These are phyloP conservation scores for Leptopilina syphax DNA, from an alignment of 2,888 invertebrate genomes.

Conservation along the genomic window DNA sequence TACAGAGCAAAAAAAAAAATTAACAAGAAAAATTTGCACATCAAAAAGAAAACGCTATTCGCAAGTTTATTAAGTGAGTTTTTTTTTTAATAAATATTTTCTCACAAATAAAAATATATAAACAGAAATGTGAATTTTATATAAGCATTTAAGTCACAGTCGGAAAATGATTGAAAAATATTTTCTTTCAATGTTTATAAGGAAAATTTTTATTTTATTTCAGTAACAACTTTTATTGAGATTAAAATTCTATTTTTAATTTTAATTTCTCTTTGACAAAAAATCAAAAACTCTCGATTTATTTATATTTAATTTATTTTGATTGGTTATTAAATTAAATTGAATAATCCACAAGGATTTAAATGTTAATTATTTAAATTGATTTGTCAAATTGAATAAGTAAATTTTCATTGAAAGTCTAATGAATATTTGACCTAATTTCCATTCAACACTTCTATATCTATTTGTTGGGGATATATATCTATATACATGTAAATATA, in stretches of 20 bases:
- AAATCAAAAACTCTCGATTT: too few species aligned
- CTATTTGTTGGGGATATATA: too few species aligned
- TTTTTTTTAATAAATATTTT: not conserved
- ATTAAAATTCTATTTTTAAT: not conserved
- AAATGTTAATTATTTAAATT: slow-evolving; percentile 9
- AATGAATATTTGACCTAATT: not conserved
- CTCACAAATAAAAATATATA: not conserved
- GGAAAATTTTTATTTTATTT: not conserved
- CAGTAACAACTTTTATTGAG: not conserved
- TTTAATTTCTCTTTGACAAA: not conserved
- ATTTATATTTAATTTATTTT: too few species aligned
- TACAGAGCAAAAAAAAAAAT: too few species aligned
- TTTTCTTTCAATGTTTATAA: too few species aligned
- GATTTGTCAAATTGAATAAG: not conserved
- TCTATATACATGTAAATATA: not conserved
- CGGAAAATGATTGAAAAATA: not conserved
- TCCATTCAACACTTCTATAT: not conserved
- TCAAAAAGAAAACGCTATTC: not conserved
- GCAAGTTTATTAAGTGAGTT: not conserved
- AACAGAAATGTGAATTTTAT: not conserved
- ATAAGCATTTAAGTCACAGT: not conserved
- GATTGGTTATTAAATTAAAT: not conserved
- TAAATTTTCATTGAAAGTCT: not conserved
- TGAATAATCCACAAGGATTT: not conserved
- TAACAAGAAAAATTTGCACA: not conserved